Evolutionary conservation across 2,888 invertebrate genomes (phyloP).

Genomic region (Aphidoletes aphidimyza): DNA sequence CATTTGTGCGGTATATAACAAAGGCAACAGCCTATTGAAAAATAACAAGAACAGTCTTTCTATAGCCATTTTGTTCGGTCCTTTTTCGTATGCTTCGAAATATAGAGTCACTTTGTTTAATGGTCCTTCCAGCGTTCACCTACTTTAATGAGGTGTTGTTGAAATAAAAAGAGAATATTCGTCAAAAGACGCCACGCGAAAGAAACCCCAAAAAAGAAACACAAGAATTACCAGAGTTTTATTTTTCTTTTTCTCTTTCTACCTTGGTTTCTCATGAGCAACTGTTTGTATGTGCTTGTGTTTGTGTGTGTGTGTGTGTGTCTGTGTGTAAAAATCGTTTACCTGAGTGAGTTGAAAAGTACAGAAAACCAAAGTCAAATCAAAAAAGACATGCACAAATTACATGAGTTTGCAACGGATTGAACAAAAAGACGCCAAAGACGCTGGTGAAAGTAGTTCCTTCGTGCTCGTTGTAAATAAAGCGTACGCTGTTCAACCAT

Average conservation of each 20-base stretch:
- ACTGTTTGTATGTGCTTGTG: not conserved
- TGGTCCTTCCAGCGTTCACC: conserved; percentile 44
- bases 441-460: conserved; percentile 46
- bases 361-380: conserved; percentile 34
- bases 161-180: not conserved
- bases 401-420: not conserved
- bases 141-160: not conserved
- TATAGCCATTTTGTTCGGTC: conserved; percentile 1
- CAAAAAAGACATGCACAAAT: not conserved
- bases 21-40: conserved; percentile 35
- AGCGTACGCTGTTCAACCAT: not conserved
- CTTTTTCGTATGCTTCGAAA: conserved; percentile 8
- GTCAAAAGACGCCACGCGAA: conserved; percentile 43
- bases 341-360: too few relatives aligned
- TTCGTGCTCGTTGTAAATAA: conserved; percentile 36
- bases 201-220: conserved; percentile 38
- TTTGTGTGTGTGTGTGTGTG: too few relatives aligned
- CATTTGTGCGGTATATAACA: not conserved
- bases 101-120: not conserved
- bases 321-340: not conserved
- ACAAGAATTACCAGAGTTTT: conserved; percentile 1
- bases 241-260: not conserved
- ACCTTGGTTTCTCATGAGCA: not conserved
- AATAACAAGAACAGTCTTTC: conserved; percentile 2
- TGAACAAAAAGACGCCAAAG: conserved; percentile 25